Conservation (phyloP, 2,797 vertebrate species). For the Macropus fuliginosus region DNA sequence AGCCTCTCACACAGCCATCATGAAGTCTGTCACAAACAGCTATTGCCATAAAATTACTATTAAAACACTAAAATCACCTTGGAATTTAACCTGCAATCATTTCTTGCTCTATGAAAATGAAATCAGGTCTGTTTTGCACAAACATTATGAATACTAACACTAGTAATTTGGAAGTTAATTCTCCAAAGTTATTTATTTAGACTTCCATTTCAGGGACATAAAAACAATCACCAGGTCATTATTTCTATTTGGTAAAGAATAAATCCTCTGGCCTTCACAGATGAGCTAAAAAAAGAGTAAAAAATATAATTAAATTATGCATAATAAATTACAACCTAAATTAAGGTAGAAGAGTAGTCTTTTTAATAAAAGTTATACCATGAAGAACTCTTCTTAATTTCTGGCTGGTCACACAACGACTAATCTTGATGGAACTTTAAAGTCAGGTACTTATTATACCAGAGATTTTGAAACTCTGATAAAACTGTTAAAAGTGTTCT, state of each 20-base stretch:
- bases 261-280: constrained; percentile 45
- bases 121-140: background rate
- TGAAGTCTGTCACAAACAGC: background rate
- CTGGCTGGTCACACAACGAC: constrained; percentile 50
- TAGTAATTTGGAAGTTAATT: constrained; percentile 41
- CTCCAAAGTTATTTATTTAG: background rate
- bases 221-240: constrained; percentile 38
- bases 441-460: constrained; percentile 21
- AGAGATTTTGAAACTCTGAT: constrained; percentile 1
- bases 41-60: background rate
- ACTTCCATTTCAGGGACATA: constrained; percentile 49
- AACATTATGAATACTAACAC: background rate
- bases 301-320: constrained; percentile 42
- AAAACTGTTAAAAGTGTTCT: background rate
- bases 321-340: constrained; percentile 53
- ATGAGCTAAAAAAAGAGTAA: constrained; percentile 13
- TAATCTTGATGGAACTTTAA: constrained; percentile 62
- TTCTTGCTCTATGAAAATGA: background rate
- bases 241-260: constrained; percentile 49
- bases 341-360: constrained; percentile 56
- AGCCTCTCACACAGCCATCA: background rate
- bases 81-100: background rate
- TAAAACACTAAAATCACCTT: background rate
- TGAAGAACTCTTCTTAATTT: constrained; percentile 61
- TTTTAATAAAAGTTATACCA: constrained; percentile 64